A percentile compares a stretch with the other conserved stretches of the same genome.
Evolutionary conservation across 1,140 invertebrate species (phyloP).

Genomic region (Brachionus plicatilis): DNA sequence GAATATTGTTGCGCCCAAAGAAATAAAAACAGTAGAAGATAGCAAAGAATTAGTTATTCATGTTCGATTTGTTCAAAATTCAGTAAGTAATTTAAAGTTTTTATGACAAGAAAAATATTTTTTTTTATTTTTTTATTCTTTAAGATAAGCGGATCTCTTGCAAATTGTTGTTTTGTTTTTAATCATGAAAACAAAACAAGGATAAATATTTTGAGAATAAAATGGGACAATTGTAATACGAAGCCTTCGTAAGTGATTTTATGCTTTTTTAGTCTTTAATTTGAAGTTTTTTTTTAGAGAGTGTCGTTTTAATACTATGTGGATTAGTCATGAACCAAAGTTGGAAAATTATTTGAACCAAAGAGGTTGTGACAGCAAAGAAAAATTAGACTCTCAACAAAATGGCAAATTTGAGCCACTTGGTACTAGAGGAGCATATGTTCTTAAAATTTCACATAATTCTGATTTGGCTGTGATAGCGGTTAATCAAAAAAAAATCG

Average conservation of each 20-base stretch:
- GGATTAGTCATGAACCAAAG: not conserved
- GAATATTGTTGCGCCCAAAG: constrained; percentile 43
- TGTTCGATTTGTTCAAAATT: constrained; percentile 46
- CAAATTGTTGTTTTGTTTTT: constrained; percentile 37
- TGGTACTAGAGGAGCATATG: constrained; percentile 44
- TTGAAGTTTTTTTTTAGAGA: not conserved
- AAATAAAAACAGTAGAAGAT: constrained; percentile 43
- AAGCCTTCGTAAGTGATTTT: not conserved
- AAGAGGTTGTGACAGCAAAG: constrained; percentile 32
- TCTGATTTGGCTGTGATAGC: constrained; percentile 51
- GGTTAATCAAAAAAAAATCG: constrained; percentile 49
- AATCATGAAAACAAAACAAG: constrained; percentile 18
- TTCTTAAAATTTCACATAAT: constrained; percentile 46
- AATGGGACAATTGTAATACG: not conserved
- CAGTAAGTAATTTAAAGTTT: constrained; percentile 22
- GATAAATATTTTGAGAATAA: constrained; percentile 3
- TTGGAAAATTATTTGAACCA: not conserved
- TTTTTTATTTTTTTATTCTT: not conserved
- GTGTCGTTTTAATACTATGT: not conserved
- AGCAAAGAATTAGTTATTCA: constrained; percentile 45
- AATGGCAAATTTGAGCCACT: not conserved
- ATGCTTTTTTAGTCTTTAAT: not conserved
- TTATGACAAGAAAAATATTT: not conserved
- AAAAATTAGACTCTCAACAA: not conserved
- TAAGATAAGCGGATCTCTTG: not conserved